Evolutionary conservation across 1,140 invertebrate genomes (phyloP), one percentile per base, ranked within the genome.

Genomic region (Scaptomyza pallida): DNA sequence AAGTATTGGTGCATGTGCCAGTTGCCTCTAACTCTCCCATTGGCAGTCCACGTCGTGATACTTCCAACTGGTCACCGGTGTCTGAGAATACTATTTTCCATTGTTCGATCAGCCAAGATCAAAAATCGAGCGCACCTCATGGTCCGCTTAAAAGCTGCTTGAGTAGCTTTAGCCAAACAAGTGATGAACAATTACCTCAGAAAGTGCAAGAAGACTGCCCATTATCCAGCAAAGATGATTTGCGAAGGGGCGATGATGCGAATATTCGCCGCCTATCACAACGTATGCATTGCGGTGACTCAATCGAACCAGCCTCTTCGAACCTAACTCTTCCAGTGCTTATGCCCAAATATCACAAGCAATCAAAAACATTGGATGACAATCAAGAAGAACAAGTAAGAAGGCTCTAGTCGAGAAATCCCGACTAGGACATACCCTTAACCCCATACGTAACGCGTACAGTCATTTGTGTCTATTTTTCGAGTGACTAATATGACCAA

Each of bases 341-440:
- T 0, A 75, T 71, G 4, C 68, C 76, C 4, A 80, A 68, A 56
- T 64, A 44, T 10, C 75, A 63, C 16, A 74, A 41, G 21, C 26
- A 30, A n/a, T 1, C 35, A 13, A 41, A 44, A 10, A 50, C 51
- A n/a, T 9, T 70, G 26, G 82, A 89, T n/a, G 64, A 50, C 0
- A 89, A 90, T n/a, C 64, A 74, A 3, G 89, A 91, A 37, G 16
- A 5, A n/a, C n/a, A n/a, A n/a, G n/a, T n/a, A n/a, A n/a, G n/a
- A n/a, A n/a, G n/a, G n/a, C n/a, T n/a, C n/a, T n/a, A n/a, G n/a
- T n/a, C n/a, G n/a, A n/a, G n/a, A n/a, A n/a, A n/a, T n/a, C n/a
- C n/a, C n/a, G n/a, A n/a, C n/a, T n/a, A n/a, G n/a, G n/a, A n/a
- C n/a, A n/a, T n/a, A n/a, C n/a, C n/a, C n/a, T n/a, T n/a, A n/a